These are phyloP conservation scores for Lypha dubia DNA, from an alignment of 2,888 invertebrate species.

Conservation along the genomic window DNA sequence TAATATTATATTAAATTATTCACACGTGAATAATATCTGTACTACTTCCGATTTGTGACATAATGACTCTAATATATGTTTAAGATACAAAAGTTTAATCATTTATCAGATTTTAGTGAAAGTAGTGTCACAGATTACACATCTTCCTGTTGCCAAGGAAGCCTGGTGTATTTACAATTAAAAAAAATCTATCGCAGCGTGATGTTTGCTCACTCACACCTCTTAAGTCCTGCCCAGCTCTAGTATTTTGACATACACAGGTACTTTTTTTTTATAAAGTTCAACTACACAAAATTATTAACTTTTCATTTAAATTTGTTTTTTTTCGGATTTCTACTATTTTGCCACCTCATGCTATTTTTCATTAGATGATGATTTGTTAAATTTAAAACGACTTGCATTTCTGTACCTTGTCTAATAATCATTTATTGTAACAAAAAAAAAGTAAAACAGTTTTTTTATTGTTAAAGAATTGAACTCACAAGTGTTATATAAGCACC, in stretches of 20 bases:
- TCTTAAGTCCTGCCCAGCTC: not conserved
- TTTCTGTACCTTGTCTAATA: slow-evolving; percentile 5
- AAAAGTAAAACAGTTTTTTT: slow-evolving; percentile 5
- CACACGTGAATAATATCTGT: no score
- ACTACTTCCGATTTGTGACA: no score
- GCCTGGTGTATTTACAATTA: no score
- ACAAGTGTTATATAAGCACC: not conserved
- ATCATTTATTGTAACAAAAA: slow-evolving; percentile 21
- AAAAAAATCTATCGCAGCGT: no score
- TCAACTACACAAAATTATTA: slow-evolving; percentile 28
- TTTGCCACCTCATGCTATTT: slow-evolving; percentile 71
- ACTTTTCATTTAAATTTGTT: slow-evolving; percentile 35
- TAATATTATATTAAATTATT: no score
- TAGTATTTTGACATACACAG: no score
- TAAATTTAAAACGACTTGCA: slow-evolving; percentile 54
- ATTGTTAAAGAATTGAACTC: slow-evolving; percentile 36
- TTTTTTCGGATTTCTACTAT: slow-evolving; percentile 10
- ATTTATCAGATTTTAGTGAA: no score
- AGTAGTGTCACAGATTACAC: no score
- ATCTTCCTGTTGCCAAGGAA: no score
- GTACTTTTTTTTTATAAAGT: slow-evolving; percentile 22
- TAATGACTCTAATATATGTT: no score
- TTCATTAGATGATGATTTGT: slow-evolving; percentile 71
- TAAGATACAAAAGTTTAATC: no score
- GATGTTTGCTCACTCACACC: not conserved